Evolutionary conservation across 2,797 vertebrate species (phyloP), one percentile per base, ranked within the genome.

Genomic region (Crenuchus spilurus): DNA sequence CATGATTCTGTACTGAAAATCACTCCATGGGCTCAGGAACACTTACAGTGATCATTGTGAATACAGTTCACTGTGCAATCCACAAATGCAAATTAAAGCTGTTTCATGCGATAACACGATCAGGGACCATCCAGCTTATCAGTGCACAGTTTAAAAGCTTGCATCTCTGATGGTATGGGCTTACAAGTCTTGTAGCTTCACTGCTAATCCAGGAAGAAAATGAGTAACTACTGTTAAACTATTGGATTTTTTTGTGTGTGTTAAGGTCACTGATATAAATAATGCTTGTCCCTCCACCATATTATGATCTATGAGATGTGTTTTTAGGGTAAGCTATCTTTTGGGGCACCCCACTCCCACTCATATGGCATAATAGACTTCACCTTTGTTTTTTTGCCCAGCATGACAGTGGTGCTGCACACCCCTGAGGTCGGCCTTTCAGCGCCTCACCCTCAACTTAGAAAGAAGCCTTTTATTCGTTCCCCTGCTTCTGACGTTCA

Each of bases 401-500:
- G 87, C 83, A 80, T 88, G 89, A 90, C 86, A 89, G 88, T 83
- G 80, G 82, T 72, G 78, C 84, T 85, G 86, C 73, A 22, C 54
- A 67, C 67, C 86, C 78, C 85, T 64, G 89, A 83, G 86, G 88
- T 91, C 87, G 67, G 88, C 87, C 91, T 96, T 94, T 96, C 95
- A 94, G 92, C 94, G 90, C 90, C 90, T 91, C 83, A 11, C 42
- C 77, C 67, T 76, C 81, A 58, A 83, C 81, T 87, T 75, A 92
- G 85, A 93, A 92, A 92, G 89, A 72, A 79, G 83, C 80, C 88
- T 91, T 91, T 92, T 92, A 91, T 93, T 90, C 86, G 75, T 79
- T 18, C 37, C 35, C 24, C 30, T 46, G 84, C 86, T 84, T 54
- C 79, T 91, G 87, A 88, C 87, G 87, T 89, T 83, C 85, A 87